Evolutionary conservation across 2,797 vertebrate genomes (phyloP).

Genomic region (Ibycter americanus): DNA sequence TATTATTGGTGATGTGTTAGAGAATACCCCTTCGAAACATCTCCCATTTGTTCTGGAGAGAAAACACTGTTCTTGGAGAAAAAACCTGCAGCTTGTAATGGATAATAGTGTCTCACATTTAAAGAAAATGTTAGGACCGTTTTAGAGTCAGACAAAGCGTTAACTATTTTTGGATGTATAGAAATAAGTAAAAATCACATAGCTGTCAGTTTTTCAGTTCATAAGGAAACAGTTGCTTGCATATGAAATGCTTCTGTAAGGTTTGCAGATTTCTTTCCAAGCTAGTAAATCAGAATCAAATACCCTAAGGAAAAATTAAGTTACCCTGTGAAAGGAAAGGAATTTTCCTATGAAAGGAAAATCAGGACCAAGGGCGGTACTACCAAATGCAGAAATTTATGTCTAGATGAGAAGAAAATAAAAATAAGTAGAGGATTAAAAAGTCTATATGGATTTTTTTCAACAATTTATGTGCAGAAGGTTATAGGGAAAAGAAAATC

Average conservation of each 20-base stretch:
- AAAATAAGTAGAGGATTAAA: not conserved
- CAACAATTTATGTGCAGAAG: not conserved
- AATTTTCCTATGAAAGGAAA: not conserved
- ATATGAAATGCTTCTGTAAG: not conserved
- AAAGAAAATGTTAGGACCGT: not conserved
- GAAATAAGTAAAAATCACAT: not conserved
- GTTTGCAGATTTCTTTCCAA: not conserved
- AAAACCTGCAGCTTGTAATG: not conserved
- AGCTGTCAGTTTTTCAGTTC: not conserved
- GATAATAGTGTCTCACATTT: not conserved
- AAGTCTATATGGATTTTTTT: not conserved
- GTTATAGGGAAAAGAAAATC: not conserved
- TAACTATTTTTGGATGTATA: not conserved
- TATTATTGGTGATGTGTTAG: not conserved
- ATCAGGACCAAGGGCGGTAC: not conserved
- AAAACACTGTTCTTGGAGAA: not conserved
- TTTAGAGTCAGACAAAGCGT: not conserved
- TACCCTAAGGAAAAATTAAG: not conserved
- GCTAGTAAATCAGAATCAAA: not conserved
- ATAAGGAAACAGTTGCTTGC: not conserved
- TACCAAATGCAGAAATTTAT: not conserved
- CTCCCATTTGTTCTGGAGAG: not conserved
- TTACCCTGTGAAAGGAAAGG: not conserved
- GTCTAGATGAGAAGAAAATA: not conserved
- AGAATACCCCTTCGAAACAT: slow-evolving; percentile 13